Conservation (phyloP, 2,888 invertebrate genomes). For the Ditula angustiorana region DNA sequence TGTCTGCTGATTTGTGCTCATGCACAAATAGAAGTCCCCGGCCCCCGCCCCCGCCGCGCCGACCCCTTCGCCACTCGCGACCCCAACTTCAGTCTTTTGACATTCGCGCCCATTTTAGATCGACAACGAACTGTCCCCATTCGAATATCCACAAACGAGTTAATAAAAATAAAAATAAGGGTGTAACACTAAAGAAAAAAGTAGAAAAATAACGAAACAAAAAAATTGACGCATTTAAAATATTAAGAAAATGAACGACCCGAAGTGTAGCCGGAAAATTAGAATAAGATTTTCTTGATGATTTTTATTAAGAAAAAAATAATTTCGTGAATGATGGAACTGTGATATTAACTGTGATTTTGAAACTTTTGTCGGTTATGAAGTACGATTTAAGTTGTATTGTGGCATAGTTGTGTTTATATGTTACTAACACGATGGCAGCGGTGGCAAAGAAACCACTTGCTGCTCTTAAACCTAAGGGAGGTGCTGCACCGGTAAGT, state of each 20-base stretch:
- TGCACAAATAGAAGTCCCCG: conserved; percentile 77
- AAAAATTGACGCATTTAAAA: conserved; percentile 63
- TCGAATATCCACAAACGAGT: conserved; percentile 57
- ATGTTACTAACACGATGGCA: conserved; percentile 70
- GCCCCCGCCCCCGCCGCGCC: conserved; percentile 55
- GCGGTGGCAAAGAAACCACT: conserved; percentile 72
- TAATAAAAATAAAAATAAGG: conserved; percentile 50
- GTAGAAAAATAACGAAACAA: conserved; percentile 44
- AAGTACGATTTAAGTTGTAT: conserved; percentile 53
- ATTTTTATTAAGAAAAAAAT: conserved; percentile 42
- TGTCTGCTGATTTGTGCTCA: conserved; percentile 82
- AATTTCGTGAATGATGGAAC: conserved; percentile 50
- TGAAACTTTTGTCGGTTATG: conserved; percentile 45
- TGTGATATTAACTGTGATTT: conserved; percentile 62
- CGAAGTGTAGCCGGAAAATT: conserved; percentile 33
- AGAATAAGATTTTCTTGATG: conserved; percentile 32
- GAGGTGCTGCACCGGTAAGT: conserved; percentile 70
- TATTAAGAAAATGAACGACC: conserved; percentile 44
- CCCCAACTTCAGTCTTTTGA: conserved; percentile 82
- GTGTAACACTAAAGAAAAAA: conserved; percentile 56
- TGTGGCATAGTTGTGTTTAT: conserved; percentile 73
- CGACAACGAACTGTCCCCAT: conserved; percentile 74
- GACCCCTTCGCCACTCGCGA: conserved; percentile 49
- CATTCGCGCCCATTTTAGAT: conserved; percentile 84
- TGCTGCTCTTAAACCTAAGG: conserved; percentile 53